Conservation (phyloP, 1,140 invertebrate genomes). For the Dufourea novaeangliae region DNA sequence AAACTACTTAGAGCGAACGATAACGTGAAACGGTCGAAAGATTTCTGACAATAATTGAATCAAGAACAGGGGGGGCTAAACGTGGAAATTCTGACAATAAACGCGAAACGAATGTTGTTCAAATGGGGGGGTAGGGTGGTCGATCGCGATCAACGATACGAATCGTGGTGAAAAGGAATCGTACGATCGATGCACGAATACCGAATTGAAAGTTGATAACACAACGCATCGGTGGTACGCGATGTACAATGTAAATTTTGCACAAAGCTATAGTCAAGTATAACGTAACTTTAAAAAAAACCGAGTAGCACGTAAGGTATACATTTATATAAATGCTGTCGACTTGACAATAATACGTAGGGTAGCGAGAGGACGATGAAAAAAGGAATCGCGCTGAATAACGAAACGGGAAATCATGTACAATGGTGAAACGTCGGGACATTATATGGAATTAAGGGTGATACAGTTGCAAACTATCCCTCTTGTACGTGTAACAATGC, state of each 20-base stretch:
- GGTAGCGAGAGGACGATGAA: conserved; percentile 57
- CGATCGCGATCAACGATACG: conserved; percentile 25
- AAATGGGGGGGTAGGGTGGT: conserved; percentile 22
- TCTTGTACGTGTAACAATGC: conserved; percentile 59
- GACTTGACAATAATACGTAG: conserved; percentile 80
- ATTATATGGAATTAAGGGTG: conserved; percentile 62
- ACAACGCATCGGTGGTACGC: conserved; percentile 41
- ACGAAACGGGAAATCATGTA: conserved; percentile 39
- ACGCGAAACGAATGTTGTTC: conserved; percentile 48
- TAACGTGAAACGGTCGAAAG: neutral
- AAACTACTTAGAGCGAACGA: conserved; percentile 16
- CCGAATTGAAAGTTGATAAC: neutral
- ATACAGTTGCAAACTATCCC: conserved; percentile 64
- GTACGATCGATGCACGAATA: neutral
- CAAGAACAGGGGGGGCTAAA: conserved; percentile 8
- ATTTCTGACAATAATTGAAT: conserved; percentile 61
- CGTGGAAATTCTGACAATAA: conserved; percentile 65
- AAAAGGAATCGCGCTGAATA: conserved; percentile 33
- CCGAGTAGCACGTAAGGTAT: conserved; percentile 68
- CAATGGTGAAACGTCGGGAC: conserved; percentile 54
- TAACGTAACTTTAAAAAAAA: conserved; percentile 70
- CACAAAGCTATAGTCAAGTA: conserved; percentile 75
- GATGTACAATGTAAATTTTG: conserved; percentile 78
- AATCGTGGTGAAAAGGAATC: neutral
- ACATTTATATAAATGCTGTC: conserved; percentile 81